These are phyloP conservation scores for Ruditapes philippinarum DNA, from an alignment of 1,140 invertebrate species.

Conservation along the genomic window DNA sequence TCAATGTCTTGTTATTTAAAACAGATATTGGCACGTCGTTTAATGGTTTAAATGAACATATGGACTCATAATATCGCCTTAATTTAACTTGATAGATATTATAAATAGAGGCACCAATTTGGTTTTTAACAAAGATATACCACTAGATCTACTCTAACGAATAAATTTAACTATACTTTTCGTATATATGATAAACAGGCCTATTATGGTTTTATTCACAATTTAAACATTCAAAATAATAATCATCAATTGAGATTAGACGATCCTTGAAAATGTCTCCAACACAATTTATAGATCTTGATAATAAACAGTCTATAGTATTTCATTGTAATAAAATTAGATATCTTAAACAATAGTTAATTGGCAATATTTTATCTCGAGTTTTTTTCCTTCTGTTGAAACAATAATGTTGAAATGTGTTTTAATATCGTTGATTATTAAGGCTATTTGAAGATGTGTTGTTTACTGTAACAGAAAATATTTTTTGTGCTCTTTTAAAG, in stretches of 20 bases:
- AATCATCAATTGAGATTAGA: conserved; percentile 4
- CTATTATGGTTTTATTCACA: background rate
- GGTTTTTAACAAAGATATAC: no score
- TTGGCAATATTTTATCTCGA: background rate
- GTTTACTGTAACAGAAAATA: background rate
- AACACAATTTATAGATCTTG: background rate
- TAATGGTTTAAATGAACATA: conserved; percentile 32
- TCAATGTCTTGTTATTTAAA: background rate
- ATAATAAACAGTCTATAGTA: background rate
- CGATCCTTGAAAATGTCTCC: conserved; percentile 3
- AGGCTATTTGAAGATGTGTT: background rate
- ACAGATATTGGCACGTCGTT: background rate
- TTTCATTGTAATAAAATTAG: background rate
- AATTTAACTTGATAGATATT: conserved; percentile 17
- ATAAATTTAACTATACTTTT: no score
- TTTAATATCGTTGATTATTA: conserved; percentile 6
- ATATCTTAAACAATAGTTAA: background rate
- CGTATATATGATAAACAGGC: background rate
- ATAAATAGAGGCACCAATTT: background rate
- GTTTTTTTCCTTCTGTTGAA: background rate
- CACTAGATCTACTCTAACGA: no score
- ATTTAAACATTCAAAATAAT: conserved; percentile 1
- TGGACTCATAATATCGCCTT: conserved; percentile 4
- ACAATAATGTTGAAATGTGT: background rate
- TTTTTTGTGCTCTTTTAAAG: background rate